phyloP scores from a whole-genome alignment of 2,113 vertebrate species.

The Chionomys nivalis region DNA sequence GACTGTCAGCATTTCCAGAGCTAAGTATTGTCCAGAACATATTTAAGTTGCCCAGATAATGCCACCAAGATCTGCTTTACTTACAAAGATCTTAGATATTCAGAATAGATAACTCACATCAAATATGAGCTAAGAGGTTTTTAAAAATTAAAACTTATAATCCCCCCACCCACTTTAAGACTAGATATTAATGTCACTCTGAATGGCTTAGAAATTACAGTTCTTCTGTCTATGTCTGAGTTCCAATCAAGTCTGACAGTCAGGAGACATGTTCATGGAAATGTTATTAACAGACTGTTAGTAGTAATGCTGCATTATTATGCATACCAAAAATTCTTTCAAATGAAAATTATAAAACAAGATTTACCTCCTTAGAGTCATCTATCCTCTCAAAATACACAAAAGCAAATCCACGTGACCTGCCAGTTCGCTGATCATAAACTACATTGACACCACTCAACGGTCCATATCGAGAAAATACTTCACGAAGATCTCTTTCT shows the following conservation, averaged over 20 bases:
- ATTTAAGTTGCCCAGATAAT: constrained; percentile 41
- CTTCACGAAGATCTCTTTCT: constrained; percentile 94
- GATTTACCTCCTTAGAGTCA: constrained; percentile 95
- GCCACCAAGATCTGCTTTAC: constrained; percentile 43
- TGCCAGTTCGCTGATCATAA: constrained; percentile 95
- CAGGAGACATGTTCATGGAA: not conserved
- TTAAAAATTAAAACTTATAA: constrained; percentile 37
- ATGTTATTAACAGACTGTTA: not conserved
- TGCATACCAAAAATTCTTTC: not conserved
- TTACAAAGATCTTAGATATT: constrained; percentile 79
- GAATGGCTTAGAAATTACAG: not conserved
- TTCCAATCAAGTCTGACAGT: not conserved
- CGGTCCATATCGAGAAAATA: constrained; percentile 95
- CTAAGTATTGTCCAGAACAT: not conserved
- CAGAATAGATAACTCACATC: constrained; percentile 12
- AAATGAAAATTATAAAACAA: constrained; percentile 29
- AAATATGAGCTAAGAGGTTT: constrained; percentile 61
- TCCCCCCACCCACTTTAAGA: too few relatives aligned
- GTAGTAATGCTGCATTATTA: not conserved
- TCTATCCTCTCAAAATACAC: constrained; percentile 96
- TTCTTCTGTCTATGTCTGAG: not conserved
- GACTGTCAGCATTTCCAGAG: not conserved
- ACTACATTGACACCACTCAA: constrained; percentile 95
- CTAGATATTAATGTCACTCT: not conserved
- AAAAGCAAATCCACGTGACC: constrained; percentile 96